Base-by-base conservation (phyloP, 2,888 invertebrate genomes). In the Spatulosminthurus flaviceps region DNA sequence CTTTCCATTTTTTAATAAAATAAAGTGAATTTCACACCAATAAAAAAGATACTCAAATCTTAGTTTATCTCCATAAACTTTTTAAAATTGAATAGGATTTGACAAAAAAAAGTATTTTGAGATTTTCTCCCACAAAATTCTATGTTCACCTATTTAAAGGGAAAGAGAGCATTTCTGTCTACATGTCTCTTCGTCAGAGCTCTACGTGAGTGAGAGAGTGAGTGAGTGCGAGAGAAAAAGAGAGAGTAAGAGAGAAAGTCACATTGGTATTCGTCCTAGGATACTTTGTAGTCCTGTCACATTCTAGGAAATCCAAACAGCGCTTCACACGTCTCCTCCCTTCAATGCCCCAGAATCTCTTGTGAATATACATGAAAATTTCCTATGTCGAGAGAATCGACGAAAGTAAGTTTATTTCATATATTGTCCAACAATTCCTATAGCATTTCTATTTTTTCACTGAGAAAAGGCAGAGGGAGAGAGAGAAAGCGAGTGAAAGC, bases 241-340 rank as follows among this genome's bases (percentile, higher is more conserved):
- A n/a, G 51, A n/a, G 51, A n/a, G 51, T 19, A 19, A 51, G n/a
- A 67, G 64, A 64, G 24, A 19, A 64, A 64, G 26, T 22, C 9
- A n/a, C 21, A 43, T 71, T 43, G 42, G 71, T 71, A 71, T 71
- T 71, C 71, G 43, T 26, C 24, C 22, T 22, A 29, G 28, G 13
- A 7, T 28, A 16, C 24, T 43, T 26, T 21, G 51, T n/a, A 51
- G 11, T 51, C 72, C 51, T 24, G 21, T 72, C 72, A 72, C 72
- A 51, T 51, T 51, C 42, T 26, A 26, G 22, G 28, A 69, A 69
- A 69, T 69, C 69, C 69, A 69, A 69, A 69, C 34, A 69, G 21
- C 29, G 69, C 69, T 69, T 29, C 34, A 69, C 69, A 69, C 69
- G 28, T 69, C 34, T n/a, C 26, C 24, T 22, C 69, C 21, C 34